A percentile compares a stretch with the other conserved stretches of the same genome.
phyloP scores from a whole-genome alignment of 1,140 invertebrate species.

The Pissodes strobi region DNA sequence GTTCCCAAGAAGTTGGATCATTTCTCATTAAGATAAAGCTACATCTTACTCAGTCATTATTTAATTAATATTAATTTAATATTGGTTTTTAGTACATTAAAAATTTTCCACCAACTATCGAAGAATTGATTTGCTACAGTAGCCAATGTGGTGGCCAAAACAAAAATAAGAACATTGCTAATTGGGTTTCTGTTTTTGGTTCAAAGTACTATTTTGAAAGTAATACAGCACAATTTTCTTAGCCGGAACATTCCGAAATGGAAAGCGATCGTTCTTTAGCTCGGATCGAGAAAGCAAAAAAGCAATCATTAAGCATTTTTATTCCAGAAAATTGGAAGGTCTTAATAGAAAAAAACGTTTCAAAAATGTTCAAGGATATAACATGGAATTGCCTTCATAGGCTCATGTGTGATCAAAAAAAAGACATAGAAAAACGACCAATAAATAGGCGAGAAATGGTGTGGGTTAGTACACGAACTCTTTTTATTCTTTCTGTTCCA shows the following conservation, averaged over 20 bases:
- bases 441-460: background rate
- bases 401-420: background rate
- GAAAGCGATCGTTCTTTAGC: background rate
- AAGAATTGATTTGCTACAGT: background rate
- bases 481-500: background rate
- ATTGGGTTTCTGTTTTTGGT: background rate
- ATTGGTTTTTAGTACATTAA: background rate
- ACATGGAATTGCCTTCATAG: background rate
- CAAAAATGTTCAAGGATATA: background rate
- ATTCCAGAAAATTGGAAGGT: too few species aligned
- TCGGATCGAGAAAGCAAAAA: background rate
- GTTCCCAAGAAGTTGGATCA: background rate
- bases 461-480: background rate
- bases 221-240: background rate
- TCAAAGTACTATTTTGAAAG: background rate
- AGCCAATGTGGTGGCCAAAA: too few species aligned
- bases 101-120: background rate
- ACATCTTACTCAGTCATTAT: too few species aligned
- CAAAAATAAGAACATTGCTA: too few species aligned
- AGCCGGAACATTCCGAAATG: background rate
- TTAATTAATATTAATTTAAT: background rate
- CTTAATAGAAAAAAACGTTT: background rate
- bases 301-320: too few species aligned
- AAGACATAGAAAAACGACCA: background rate
- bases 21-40: too few species aligned